Evolutionary conservation across 2,113 vertebrate genomes (phyloP).

Genomic region (Phalacrocorax aristotelis): DNA sequence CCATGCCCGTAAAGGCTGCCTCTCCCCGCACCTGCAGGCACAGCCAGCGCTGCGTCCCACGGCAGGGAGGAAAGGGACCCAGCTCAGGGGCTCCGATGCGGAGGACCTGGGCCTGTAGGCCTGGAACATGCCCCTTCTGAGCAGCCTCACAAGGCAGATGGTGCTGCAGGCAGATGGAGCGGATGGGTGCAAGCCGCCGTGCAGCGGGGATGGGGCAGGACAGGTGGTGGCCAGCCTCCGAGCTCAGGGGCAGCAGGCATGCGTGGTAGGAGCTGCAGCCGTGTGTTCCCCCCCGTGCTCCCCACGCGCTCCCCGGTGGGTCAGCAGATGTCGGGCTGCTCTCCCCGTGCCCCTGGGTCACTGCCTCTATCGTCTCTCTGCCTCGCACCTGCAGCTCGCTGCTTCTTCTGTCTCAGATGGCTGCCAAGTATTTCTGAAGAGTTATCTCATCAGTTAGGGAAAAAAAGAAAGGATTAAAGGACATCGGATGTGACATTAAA

Average conservation of each 20-base stretch:
- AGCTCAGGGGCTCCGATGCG: accelerated
- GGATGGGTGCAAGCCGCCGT: background rate
- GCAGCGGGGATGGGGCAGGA: background rate
- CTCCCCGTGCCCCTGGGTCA: accelerated
- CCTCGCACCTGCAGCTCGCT: background rate
- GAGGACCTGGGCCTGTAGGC: background rate
- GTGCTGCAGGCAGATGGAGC: background rate
- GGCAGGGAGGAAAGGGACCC: background rate
- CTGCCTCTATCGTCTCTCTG: background rate
- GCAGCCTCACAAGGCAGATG: background rate
- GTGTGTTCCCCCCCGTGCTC: accelerated
- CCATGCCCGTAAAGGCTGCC: background rate
- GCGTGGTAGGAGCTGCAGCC: background rate
- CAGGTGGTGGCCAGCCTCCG: background rate
- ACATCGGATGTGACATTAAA: background rate
- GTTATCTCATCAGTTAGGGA: background rate
- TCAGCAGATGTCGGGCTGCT: background rate
- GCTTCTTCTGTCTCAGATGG: background rate
- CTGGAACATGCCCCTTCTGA: background rate
- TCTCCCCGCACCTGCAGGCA: background rate
- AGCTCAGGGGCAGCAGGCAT: background rate
- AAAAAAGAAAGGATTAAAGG: background rate
- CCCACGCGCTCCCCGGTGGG: too few species aligned
- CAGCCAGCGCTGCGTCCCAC: background rate
- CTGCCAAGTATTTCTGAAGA: background rate